Base-by-base conservation (phyloP, 2,113 vertebrate species). In the Alexandromys fortis region DNA sequence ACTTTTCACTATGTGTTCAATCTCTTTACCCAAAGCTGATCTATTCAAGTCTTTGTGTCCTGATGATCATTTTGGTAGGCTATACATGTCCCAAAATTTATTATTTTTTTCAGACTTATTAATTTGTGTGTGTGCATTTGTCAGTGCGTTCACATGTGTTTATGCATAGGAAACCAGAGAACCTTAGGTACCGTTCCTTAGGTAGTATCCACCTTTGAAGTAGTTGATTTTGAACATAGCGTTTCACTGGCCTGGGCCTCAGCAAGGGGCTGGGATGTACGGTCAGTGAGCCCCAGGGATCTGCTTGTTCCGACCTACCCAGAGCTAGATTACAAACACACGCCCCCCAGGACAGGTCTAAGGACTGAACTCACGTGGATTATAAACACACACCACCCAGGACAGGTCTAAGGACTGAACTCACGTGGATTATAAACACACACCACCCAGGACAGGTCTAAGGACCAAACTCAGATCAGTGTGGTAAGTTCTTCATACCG, bases 331-430 rank as follows among this genome's bases (percentile, higher is more conserved):
- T 2, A 58, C 58, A 58, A 58, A 58, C 19, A 58, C 58, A 21
- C 0, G 6, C 21, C 58, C 21, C 58, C 58, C 58, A 58, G 58
- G 19, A 21, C 58, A 58, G 58, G 58, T 58, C 58, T 58, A 58
- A 21, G 58, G 58, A 58, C 19, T 7, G 6, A 58, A 21, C 19
- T 5, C 58, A 58, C 14, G 58, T 58, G 58, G 55, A 58, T 58
- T 58, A 58, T 58, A 19, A 5, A 1, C 1, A 17, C 17, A 58
- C 17, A 6, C 16, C 16, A 17, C 55, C 55, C 4, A 1, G 4
- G 52, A 55, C 52, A 17, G 14, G 16, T 55, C 52, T 16, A 55
- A 55, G 52, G 52, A 5, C 16, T 55, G 4, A 55, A 55, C 4
- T 55, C 52, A 55, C 3, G 52, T 55, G 52, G 55, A 58, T 58